Base-by-base conservation (phyloP, 2,888 invertebrate species). In the Horisme vitalbata region DNA sequence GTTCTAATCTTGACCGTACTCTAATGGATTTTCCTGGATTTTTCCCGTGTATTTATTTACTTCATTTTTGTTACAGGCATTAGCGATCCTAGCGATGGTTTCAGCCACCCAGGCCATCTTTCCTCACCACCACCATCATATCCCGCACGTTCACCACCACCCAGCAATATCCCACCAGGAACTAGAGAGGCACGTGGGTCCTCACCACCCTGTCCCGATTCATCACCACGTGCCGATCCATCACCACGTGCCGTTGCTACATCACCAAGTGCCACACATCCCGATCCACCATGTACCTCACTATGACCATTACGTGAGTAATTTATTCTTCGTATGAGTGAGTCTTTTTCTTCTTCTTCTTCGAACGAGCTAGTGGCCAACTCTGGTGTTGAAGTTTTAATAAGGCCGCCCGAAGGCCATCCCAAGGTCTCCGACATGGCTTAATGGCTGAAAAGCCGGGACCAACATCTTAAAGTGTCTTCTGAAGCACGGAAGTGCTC, bases 271-370 rank as follows among this genome's bases (percentile, higher is more conserved):
- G 8, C 68, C 50, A 6, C 61, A 52, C 23, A 28, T 56, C 44
- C 52, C 70, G 21, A 28, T 48, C 4, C 46, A 59, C 27, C 71
- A 72, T 26, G 57, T 71, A 18, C 67, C 74, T 7, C 77, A 79
- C 53, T 71, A 80, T 62, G 87, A 88, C 35, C 85, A 86, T 60
- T 84, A 85, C 61, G 88, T 88, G 44, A 86, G 88, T 83, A n/a
- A n/a, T n/a, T n/a, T n/a, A n/a, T n/a, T n/a, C n/a, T n/a, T n/a
- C n/a, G n/a, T n/a, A n/a, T n/a, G n/a, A n/a, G n/a, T n/a, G n/a
- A n/a, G n/a, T n/a, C n/a, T n/a, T n/a, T n/a, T n/a, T n/a, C n/a
- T n/a, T n/a, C n/a, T n/a, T n/a, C n/a, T n/a, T n/a, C n/a, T n/a
- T n/a, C n/a, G n/a, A n/a, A n/a, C n/a, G n/a, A n/a, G n/a, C n/a